phyloP scores from a whole-genome alignment of 2,797 vertebrate genomes.

The Pipistrellus pygmaeus region DNA sequence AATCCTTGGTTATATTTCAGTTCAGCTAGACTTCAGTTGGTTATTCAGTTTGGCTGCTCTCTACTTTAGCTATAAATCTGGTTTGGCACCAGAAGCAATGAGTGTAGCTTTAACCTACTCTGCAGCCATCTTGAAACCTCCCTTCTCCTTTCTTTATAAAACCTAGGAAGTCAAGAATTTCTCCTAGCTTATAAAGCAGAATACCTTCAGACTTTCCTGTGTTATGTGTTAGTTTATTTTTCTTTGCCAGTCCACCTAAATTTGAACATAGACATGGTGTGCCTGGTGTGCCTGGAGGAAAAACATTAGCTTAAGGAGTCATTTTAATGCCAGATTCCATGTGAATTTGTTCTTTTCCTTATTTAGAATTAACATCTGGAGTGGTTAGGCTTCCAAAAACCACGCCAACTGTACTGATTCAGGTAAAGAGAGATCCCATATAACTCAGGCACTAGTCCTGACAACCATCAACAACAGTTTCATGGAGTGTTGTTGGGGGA shows the following conservation, averaged over 20 bases:
- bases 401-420: not conserved
- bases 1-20: not conserved
- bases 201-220: not conserved
- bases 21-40: not conserved
- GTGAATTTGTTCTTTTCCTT: not conserved
- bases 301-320: not conserved
- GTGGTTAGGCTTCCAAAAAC: not conserved
- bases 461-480: not conserved
- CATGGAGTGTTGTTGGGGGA: not conserved
- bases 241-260: not conserved
- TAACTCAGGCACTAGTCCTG: not conserved
- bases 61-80: not conserved
- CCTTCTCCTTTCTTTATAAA: constrained; percentile 46
- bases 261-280: not conserved
- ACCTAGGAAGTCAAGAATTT: constrained; percentile 30
- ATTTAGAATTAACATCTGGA: constrained; percentile 34
- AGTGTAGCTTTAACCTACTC: not conserved
- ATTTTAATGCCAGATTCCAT: constrained; percentile 15
- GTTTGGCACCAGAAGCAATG: not conserved
- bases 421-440: not conserved
- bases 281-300: not conserved
- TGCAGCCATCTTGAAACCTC: not conserved
- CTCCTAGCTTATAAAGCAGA: constrained; percentile 34
- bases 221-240: not conserved
- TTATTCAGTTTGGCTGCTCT: not conserved